Evolutionary conservation across 2,113 vertebrate species (phyloP).

Genomic region (Misgurnus anguillicaudatus): DNA sequence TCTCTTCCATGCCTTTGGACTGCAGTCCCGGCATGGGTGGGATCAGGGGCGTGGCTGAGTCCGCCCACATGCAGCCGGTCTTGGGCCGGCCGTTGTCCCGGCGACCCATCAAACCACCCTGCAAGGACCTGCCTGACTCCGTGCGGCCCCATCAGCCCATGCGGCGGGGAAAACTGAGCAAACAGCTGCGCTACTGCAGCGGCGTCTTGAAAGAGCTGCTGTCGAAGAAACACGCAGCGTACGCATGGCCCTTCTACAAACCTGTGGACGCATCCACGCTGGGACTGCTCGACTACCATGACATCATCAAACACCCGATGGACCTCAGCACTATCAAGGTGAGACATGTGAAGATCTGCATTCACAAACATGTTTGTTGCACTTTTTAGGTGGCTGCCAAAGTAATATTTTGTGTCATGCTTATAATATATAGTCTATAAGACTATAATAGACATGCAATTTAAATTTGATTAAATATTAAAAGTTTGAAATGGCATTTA

Average conservation of each 20-base stretch:
- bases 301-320: conserved; percentile 97
- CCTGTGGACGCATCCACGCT: conserved; percentile 88
- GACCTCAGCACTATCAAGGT: conserved; percentile 92
- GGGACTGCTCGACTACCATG: conserved; percentile 92
- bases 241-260: conserved; percentile 96
- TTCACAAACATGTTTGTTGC: neutral
- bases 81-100: conserved; percentile 81
- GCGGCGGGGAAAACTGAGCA: conserved; percentile 82
- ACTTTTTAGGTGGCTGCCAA: too few relatives aligned
- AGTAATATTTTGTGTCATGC: too few relatives aligned
- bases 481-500: too few relatives aligned
- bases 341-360: neutral
- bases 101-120: conserved; percentile 90
- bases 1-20: conserved; percentile 66
- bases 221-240: conserved; percentile 90
- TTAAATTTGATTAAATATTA: too few relatives aligned
- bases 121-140: conserved; percentile 90
- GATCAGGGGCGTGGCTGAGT: conserved; percentile 58
- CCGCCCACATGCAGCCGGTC: conserved; percentile 67
- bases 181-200: conserved; percentile 89
- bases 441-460: too few relatives aligned
- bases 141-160: conserved; percentile 84
- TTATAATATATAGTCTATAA: too few relatives aligned
- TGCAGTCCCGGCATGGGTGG: conserved; percentile 66
- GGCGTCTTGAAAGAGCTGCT: conserved; percentile 91